Percentiles rank a stretch among this genome's conserved stretches.
phyloP scores from a whole-genome alignment of 2,888 invertebrate species.

The Erebia palarica region DNA sequence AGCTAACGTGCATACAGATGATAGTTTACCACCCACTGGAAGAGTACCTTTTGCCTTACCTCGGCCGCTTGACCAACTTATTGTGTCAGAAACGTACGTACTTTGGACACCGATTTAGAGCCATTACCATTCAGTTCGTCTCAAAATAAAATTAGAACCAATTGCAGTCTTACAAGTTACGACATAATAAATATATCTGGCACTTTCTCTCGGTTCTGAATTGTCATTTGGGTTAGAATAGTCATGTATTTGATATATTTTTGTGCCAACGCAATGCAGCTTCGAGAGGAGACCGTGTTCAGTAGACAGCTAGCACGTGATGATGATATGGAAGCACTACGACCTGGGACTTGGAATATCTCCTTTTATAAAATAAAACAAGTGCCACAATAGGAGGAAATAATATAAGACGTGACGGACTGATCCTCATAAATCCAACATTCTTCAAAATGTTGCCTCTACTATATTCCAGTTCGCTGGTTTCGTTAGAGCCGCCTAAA shows the following conservation, averaged over 20 bases:
- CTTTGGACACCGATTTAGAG: constrained; percentile 60
- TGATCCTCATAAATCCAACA: constrained; percentile 44
- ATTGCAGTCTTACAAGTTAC: constrained; percentile 47
- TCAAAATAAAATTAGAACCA: constrained; percentile 53
- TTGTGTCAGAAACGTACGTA: constrained; percentile 56
- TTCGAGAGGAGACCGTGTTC: neutral
- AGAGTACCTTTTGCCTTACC: constrained; percentile 51
- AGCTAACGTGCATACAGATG: constrained; percentile 57
- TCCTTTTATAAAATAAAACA: constrained; percentile 17
- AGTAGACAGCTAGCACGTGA: neutral
- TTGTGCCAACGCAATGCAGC: too few relatives aligned
- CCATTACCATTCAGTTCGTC: constrained; percentile 68
- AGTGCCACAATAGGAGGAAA: constrained; percentile 26
- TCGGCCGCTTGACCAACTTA: constrained; percentile 70
- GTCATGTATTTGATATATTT: neutral
- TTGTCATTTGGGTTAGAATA: neutral
- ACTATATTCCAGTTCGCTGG: constrained; percentile 45
- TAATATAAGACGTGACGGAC: constrained; percentile 38
- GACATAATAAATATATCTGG: constrained; percentile 33
- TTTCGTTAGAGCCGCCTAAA: constrained; percentile 42
- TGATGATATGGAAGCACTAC: neutral
- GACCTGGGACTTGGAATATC: neutral
- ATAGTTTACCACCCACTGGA: constrained; percentile 50
- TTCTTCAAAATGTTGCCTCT: constrained; percentile 42
- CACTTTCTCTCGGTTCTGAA: constrained; percentile 18